phyloP scores from a whole-genome alignment of 2,113 vertebrate species.

The Baryphthengus martii region DNA sequence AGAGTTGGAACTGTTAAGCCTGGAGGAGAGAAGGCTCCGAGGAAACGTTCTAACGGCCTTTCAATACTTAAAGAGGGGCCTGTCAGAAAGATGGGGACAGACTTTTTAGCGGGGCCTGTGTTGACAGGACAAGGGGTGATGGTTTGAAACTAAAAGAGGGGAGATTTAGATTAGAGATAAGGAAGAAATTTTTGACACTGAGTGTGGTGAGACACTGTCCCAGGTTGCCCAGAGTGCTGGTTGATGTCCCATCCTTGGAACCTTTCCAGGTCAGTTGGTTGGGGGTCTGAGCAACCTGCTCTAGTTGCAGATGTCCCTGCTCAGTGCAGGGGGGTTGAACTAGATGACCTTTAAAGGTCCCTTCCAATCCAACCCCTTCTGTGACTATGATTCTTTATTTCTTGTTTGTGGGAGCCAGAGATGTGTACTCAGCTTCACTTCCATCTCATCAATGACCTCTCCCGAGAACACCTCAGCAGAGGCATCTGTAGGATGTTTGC shows the following conservation, averaged over 20 bases:
- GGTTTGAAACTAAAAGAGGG: neutral
- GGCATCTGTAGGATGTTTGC: neutral
- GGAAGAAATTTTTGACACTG: neutral
- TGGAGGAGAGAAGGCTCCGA: neutral
- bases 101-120: neutral
- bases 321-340: neutral
- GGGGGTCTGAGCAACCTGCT: neutral
- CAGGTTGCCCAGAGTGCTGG: neutral
- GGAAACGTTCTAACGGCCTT: neutral
- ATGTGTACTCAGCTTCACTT: neutral
- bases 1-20: neutral
- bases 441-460: neutral
- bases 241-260: neutral
- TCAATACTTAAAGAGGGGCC: neutral
- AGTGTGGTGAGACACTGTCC: neutral
- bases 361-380: neutral
- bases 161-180: neutral
- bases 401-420: neutral
- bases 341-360: neutral
- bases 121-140: neutral
- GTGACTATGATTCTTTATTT: neutral
- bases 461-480: neutral
- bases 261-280: neutral
- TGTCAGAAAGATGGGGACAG: neutral
- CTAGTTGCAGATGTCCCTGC: neutral